Conservation (phyloP, 1,140 invertebrate genomes). For the Triops cancriformis region DNA sequence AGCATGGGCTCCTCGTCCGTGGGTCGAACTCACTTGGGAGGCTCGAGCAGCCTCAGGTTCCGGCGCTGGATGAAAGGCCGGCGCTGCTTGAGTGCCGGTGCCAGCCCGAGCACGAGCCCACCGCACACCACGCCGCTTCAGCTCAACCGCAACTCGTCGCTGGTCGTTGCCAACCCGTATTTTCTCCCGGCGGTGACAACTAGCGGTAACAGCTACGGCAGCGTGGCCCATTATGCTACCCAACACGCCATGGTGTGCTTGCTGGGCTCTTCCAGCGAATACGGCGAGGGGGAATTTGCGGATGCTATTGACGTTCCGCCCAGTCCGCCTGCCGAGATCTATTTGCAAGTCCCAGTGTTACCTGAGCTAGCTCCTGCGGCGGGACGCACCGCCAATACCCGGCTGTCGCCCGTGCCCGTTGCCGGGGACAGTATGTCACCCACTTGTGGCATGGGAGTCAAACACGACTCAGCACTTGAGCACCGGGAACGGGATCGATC, state of each 20-base stretch:
- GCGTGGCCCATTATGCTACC: slow-evolving; percentile 48
- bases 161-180: slow-evolving; percentile 36
- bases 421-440: not conserved
- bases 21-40: not conserved
- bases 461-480: slow-evolving; percentile 35
- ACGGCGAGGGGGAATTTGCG: slow-evolving; percentile 30
- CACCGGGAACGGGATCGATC: slow-evolving; percentile 63
- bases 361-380: not conserved
- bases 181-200: slow-evolving; percentile 32
- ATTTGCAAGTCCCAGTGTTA: slow-evolving; percentile 59
- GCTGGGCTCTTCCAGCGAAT: slow-evolving; percentile 40
- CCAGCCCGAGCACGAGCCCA: slow-evolving; percentile 55
- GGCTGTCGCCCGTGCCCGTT: not conserved
- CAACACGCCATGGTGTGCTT: slow-evolving; percentile 33
- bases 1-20: slow-evolving; percentile 25
- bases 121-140: slow-evolving; percentile 40
- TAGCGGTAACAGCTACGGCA: not conserved
- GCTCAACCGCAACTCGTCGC: slow-evolving; percentile 42
- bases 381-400: not conserved
- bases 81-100: slow-evolving; percentile 52
- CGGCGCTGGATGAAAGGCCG: slow-evolving; percentile 36
- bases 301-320: slow-evolving; percentile 37
- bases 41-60: slow-evolving; percentile 18
- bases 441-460: not conserved
- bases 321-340: slow-evolving; percentile 52